phyloP scores from a whole-genome alignment of 2,888 invertebrate species.

The Unio delphinus region DNA sequence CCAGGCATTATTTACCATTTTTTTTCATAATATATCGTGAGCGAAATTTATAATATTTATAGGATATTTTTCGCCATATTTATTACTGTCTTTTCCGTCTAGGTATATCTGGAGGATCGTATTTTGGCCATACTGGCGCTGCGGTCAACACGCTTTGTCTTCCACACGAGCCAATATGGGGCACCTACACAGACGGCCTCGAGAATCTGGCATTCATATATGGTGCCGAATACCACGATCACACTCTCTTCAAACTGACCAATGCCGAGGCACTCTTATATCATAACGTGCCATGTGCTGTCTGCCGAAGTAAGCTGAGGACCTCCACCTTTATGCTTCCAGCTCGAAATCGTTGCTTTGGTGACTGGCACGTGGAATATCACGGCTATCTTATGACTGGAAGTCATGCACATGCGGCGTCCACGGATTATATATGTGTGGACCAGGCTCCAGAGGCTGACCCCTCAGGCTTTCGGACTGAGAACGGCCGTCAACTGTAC shows the following conservation, averaged over 20 bases:
- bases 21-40: too few relatives aligned
- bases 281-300: neutral
- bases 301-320: neutral
- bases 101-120: neutral
- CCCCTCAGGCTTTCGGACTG: neutral
- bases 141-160: neutral
- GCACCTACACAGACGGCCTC: neutral
- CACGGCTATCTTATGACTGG: slow-evolving; percentile 1
- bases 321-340: neutral
- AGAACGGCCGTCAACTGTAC: neutral
- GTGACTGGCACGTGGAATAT: neutral
- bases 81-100: neutral
- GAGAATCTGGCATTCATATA: neutral
- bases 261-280: neutral
- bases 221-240: neutral
- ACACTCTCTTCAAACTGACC: neutral
- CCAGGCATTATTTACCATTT: too few relatives aligned
- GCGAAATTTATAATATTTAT: too few relatives aligned
- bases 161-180: neutral
- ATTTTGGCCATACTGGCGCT: neutral
- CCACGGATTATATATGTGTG: slow-evolving; percentile 1
- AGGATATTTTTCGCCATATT: too few relatives aligned
- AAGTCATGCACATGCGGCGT: neutral
- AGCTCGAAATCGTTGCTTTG: neutral
- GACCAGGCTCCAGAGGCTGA: slow-evolving; percentile 2